A percentile compares a stretch with the other conserved stretches of the same genome.
Conservation (phyloP, 2,797 vertebrate genomes). For the Brachymystax lenok region DNA sequence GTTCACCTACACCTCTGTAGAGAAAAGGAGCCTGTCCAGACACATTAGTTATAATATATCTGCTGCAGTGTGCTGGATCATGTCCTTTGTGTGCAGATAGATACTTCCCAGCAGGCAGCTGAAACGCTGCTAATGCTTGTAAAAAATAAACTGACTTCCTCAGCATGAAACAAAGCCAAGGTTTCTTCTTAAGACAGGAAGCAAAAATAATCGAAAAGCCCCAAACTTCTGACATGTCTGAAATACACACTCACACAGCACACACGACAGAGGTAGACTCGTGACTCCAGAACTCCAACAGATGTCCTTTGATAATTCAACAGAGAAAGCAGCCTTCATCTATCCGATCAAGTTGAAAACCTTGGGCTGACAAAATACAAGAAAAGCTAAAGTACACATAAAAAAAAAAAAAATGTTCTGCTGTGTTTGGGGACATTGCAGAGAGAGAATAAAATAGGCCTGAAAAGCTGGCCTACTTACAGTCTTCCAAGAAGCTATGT, state of each 20-base stretch:
- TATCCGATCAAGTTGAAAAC: not conserved
- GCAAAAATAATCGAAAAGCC: not conserved
- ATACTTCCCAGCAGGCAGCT: conserved; percentile 8
- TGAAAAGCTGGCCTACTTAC: conserved; percentile 36
- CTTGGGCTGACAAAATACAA: conserved; percentile 31
- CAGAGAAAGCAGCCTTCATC: not conserved
- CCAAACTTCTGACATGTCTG: not conserved
- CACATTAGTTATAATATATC: not conserved
- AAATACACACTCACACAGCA: not conserved
- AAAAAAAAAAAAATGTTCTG: conserved; percentile 25
- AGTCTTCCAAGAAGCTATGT: conserved; percentile 33
- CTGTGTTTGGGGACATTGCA: conserved; percentile 40
- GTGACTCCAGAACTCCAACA: not conserved
- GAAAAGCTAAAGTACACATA: conserved; percentile 24
- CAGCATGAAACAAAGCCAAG: not conserved
- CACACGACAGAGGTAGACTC: not conserved
- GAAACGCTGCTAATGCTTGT: not conserved
- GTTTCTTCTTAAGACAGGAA: not conserved
- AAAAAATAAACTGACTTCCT: not conserved
- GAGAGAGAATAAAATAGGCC: conserved; percentile 37
- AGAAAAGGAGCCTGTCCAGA: not conserved
- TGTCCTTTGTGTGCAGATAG: not conserved
- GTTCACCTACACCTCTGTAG: not conserved
- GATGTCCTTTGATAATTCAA: conserved; percentile 23
- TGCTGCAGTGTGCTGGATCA: not conserved